Percentiles rank a stretch among this genome's conserved stretches.
These are phyloP conservation scores for Spodoptera picta DNA, from an alignment of 2,888 invertebrate species.

Conservation along the genomic window DNA sequence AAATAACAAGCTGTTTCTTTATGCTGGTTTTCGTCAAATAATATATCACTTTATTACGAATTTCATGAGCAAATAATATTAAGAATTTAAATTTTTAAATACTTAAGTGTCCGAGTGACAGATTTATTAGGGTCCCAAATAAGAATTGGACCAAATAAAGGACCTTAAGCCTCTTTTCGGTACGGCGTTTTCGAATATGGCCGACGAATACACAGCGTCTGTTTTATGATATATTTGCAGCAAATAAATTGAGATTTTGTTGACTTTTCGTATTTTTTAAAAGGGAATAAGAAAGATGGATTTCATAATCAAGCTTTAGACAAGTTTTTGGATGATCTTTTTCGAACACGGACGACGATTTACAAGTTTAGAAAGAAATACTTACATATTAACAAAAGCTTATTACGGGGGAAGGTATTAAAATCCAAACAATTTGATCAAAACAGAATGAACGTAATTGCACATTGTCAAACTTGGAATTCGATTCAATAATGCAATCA, in stretches of 20 bases:
- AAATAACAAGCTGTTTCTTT: conserved; percentile 54
- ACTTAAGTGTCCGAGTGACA: conserved; percentile 70
- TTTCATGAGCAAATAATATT: conserved; percentile 70
- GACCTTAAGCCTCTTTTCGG: conserved; percentile 63
- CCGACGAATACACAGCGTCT: conserved; percentile 68
- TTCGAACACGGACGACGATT: too few species aligned
- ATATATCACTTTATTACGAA: conserved; percentile 68
- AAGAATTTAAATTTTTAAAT: conserved; percentile 67
- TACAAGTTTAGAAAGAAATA: too few species aligned
- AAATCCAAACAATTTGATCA: too few species aligned
- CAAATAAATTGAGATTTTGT: conserved; percentile 41
- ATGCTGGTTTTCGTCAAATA: conserved; percentile 57
- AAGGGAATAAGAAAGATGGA: not conserved
- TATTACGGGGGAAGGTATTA: too few species aligned
- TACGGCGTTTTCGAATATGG: conserved; percentile 69
- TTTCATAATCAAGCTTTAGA: not conserved
- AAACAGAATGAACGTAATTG: too few species aligned
- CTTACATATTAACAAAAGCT: too few species aligned
- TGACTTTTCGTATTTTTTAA: conserved; percentile 38
- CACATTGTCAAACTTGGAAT: too few species aligned
- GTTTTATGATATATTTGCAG: conserved; percentile 64
- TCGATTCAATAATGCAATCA: too few species aligned
- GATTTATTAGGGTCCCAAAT: conserved; percentile 79
- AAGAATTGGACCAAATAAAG: conserved; percentile 66
- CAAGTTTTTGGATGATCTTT: too few species aligned